Percentiles rank a stretch among this genome's conserved stretches.
Evolutionary conservation across 1,140 invertebrate genomes (phyloP).

Genomic region (Drosophila mojavensis): DNA sequence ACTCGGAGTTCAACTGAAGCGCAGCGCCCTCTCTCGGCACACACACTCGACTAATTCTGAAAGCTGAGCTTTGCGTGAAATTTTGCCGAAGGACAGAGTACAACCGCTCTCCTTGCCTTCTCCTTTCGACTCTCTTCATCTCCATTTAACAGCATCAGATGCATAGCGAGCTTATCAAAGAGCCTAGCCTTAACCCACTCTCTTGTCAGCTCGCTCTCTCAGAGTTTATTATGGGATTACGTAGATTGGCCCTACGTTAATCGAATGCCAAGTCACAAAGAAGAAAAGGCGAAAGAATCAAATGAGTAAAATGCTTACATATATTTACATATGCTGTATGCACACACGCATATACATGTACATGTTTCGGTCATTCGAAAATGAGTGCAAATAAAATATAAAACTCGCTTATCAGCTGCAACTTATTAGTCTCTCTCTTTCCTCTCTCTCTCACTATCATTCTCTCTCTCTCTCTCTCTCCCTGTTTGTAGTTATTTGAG

Average conservation of each 20-base stretch:
- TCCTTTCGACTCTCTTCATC: not conserved
- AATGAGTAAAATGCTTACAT: constrained; percentile 9
- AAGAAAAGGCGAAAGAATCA: constrained; percentile 17
- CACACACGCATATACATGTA: not conserved
- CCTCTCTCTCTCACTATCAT: not conserved
- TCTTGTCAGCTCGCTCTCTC: not conserved
- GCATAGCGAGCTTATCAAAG: not conserved
- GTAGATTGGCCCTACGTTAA: constrained; percentile 14
- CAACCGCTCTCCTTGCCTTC: not conserved
- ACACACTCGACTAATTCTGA: not conserved
- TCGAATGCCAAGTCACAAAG: constrained; percentile 24
- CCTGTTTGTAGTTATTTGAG: not conserved
- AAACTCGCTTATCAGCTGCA: constrained; percentile 35
- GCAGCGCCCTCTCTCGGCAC: not conserved
- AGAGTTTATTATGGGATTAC: not conserved
- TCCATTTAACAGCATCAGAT: too few species aligned
- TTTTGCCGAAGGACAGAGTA: not conserved
- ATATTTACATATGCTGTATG: constrained; percentile 1
- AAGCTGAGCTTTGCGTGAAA: not conserved
- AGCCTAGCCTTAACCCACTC: not conserved
- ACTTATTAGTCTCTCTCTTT: constrained; percentile 1
- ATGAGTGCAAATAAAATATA: constrained; percentile 25
- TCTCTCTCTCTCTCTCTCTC: constrained; percentile 7
- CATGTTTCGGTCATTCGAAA: constrained; percentile 34
- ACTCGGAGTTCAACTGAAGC: not conserved